Conservation (phyloP, 2,113 vertebrate genomes). For the Antennarius striatus region DNA sequence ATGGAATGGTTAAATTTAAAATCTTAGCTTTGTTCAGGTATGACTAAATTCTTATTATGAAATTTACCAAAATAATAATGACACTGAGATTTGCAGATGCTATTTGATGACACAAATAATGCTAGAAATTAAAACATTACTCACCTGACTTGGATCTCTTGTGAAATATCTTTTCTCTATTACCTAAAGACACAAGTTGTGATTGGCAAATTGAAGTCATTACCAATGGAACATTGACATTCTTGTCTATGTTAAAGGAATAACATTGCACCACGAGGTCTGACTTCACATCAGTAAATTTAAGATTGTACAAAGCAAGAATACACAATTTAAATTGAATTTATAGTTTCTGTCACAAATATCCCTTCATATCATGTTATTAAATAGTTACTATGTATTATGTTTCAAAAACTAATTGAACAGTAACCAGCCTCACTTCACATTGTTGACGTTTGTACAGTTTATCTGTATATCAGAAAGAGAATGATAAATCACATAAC, state of each 20-base stretch:
- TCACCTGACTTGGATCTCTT: conserved; percentile 89
- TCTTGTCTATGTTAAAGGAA: not conserved
- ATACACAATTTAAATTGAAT: no score
- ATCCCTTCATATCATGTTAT: no score
- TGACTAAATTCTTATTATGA: not conserved
- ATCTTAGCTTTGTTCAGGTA: not conserved
- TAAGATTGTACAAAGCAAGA: no score
- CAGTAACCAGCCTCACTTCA: no score
- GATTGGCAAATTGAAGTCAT: not conserved
- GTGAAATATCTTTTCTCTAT: conserved; percentile 96
- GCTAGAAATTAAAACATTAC: conserved; percentile 17
- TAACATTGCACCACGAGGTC: not conserved
- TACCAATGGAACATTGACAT: not conserved
- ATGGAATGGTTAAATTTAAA: not conserved
- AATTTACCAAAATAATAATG: not conserved
- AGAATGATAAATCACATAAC: no score
- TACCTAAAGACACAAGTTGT: conserved; percentile 76
- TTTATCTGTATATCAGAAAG: no score
- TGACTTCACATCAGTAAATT: no score
- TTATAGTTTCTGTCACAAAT: no score
- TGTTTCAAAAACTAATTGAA: no score
- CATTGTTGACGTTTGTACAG: not conserved
- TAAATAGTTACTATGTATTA: no score
- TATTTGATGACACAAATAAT: not conserved
- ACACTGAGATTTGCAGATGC: not conserved